A percentile compares a stretch with the other conserved stretches of the same genome.
Conservation (phyloP, 2,888 invertebrate genomes). For the Neoascia interrupta region DNA sequence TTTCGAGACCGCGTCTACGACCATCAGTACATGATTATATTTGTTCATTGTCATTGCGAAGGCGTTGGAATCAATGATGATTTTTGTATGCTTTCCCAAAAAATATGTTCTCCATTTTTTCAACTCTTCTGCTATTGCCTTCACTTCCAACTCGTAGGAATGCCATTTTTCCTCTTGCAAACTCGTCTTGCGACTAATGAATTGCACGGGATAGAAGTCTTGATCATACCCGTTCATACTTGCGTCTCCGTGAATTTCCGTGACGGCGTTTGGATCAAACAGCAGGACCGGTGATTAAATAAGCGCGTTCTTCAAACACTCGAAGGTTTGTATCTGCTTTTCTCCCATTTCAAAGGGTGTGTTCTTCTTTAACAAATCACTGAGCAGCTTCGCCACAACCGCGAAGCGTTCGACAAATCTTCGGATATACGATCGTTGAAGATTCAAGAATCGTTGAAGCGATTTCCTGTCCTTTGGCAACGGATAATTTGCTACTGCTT, state of each 20-base stretch:
- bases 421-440: neutral
- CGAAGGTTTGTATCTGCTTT: constrained; percentile 26
- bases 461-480: neutral
- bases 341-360: constrained; percentile 33
- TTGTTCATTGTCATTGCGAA: constrained; percentile 17
- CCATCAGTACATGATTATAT: constrained; percentile 74
- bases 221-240: constrained; percentile 57
- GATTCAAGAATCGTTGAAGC: neutral
- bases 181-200: constrained; percentile 61
- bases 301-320: constrained; percentile 34
- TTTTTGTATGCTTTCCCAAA: constrained; percentile 5
- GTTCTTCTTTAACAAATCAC: constrained; percentile 68
- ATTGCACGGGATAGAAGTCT: constrained; percentile 37
- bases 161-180: constrained; percentile 46
- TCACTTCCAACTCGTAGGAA: constrained; percentile 70
- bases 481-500: constrained; percentile 12
- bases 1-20: constrained; percentile 75
- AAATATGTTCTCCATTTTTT: constrained; percentile 59
- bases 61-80: constrained; percentile 13
- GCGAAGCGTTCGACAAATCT: constrained; percentile 17
- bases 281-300: constrained; percentile 43
- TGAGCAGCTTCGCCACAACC: neutral
- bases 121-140: constrained; percentile 63
- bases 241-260: constrained; percentile 68
- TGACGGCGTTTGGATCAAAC: constrained; percentile 38